These are phyloP conservation scores for Staurois parvus DNA, from an alignment of 2,797 vertebrate species.

Conservation along the genomic window DNA sequence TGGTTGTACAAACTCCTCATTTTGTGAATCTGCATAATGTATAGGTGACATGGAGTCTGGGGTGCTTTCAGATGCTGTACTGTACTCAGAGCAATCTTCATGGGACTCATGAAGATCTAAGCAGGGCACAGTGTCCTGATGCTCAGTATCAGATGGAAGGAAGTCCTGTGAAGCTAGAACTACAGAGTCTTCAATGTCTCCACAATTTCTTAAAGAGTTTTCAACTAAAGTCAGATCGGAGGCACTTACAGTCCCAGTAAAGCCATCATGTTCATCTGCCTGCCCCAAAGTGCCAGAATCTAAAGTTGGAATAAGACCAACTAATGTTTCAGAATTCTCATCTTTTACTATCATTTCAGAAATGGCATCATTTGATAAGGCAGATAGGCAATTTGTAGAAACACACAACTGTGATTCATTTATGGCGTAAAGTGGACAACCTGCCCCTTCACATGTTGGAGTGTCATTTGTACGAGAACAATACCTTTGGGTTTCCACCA, in stretches of 20 bases:
- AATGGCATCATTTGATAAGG: background rate
- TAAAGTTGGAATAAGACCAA: background rate
- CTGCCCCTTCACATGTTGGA: background rate
- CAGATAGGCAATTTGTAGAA: background rate
- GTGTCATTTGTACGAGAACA: background rate
- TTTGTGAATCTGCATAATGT: constrained; percentile 4
- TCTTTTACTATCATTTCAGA: background rate
- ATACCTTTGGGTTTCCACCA: constrained; percentile 60
- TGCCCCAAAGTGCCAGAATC: background rate
- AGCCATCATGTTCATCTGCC: background rate
- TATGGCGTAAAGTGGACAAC: background rate
- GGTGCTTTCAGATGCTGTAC: constrained; percentile 11
- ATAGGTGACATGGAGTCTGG: background rate
- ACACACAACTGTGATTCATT: background rate
- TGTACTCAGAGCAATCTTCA: background rate
- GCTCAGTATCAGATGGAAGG: background rate
- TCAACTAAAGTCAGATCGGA: background rate
- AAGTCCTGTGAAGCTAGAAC: background rate
- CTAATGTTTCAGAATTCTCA: background rate
- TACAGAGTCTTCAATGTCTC: background rate
- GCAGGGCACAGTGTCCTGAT: constrained; percentile 11
- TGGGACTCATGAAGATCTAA: background rate
- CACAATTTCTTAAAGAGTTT: background rate
- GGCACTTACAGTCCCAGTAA: background rate
- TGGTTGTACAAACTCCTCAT: background rate